Evolutionary conservation across 35 echinoderm and acorn worm genomes (phyloP), one percentile per base, ranked within the genome.

Genomic region (Patiria miniata): DNA sequence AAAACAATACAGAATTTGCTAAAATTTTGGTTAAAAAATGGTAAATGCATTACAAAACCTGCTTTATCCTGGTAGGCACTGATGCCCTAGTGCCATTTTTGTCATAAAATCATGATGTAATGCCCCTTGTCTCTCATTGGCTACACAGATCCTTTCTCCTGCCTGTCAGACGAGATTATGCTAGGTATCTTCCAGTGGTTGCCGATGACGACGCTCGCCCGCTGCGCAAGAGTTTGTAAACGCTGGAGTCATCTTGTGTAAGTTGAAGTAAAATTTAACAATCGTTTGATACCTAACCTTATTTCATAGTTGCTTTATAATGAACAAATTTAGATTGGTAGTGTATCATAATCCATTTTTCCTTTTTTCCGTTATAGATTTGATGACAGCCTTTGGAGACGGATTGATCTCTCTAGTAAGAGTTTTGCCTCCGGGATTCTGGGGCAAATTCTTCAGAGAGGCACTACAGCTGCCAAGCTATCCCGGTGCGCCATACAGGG

Each of bases 341-440:
- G 4, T 47, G 12, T 12, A 47, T 12, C 42, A 47, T 47, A 68
- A 68, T 5, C 1, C n/a, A 19, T 22, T 22, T 21, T 23, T 68
- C 1, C 5, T 69, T 17, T 32, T 32, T 22, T 23, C 1, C 37
- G 16, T 61, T 28, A 40, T 78, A 94, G 93, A 40, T 61, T 86
- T 38, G 93, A 94, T 61, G 93, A 94, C 26, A 79, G 54, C 12
- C 88, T 94, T 7, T 94, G 93, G 93, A 86, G 78, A 40, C 82
- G 59, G 36, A 61, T 94, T 7, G 88, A 94, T 57, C 82, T 94
- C 40, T 86, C 88, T 7, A 84, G 58, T 10, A 78, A 61, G 56
- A 90, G 55, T 52, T 94, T 94, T 86, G 7, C 29, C 9, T 47
- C 87, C 2, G 87, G 83, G 14, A 86, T 85, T 37, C 84, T 94